Base-by-base conservation (phyloP, 2,797 vertebrate species). In the Odontamblyopus lacepedii region DNA sequence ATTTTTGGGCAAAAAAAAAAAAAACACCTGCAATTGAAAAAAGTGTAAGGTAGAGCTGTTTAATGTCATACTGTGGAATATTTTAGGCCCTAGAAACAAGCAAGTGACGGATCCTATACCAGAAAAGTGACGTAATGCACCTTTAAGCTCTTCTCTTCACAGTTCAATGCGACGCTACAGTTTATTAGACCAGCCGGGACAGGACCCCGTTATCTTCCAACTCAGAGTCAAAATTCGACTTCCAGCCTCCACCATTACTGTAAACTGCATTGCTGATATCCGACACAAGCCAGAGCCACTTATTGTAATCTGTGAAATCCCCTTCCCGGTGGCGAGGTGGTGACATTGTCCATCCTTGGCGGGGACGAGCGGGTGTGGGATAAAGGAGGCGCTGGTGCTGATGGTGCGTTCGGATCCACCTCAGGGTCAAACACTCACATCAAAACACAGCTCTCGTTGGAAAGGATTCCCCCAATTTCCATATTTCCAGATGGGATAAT, bases 341-440 rank as follows among this genome's bases (percentile, higher is more conserved):
- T 78, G 83, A 78, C 86, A 80, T 82, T 83, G 77, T 27, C 53
- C 73, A 44, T 86, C 82, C 80, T 87, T 82, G 78, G 75, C 72
- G 67, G 71, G 74, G 74, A 82, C 35, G 35, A 35, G 77, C 73
- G 59, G 60, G 64, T 70, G 48, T 78, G 85, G 78, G 83, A 74
- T 75, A 69, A 83, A 77, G 50, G 81, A 44, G 1, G 5, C 2
- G 74, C 74, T 72, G 60, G n/a, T 75, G 86, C 84, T 87, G 88
- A 89, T 59, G 83, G 70, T 75, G 82, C 84, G 83, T 82, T 74
- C 44, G 53, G 32, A 27, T 61, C 71, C 69, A 81, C 77, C 78
- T 51, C 5, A 0, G 51, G 80, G 73, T 80, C 55, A 32, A 2
- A 62, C 35, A 27, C 57, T 32, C 56, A 69, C 69, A 72, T 51